Percentiles rank a stretch among this genome's conserved stretches.
phyloP scores from a whole-genome alignment of 1,140 invertebrate species.

The Halictus rubicundus region DNA sequence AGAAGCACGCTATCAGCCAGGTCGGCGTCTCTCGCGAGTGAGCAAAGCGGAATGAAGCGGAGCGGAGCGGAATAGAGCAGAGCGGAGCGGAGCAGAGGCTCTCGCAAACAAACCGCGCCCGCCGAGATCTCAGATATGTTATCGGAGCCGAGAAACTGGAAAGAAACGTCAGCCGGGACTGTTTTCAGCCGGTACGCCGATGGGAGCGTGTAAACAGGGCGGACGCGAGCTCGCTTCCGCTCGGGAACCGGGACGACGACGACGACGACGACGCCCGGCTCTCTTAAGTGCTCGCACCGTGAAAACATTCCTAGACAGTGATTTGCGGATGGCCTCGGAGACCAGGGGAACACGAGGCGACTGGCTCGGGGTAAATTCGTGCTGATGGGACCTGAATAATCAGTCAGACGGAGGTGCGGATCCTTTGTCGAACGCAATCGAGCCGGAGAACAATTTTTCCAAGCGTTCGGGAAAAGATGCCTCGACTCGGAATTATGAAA shows the following conservation, averaged over 20 bases:
- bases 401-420: background rate
- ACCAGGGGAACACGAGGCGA: background rate
- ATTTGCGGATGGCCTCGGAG: slow-evolving; percentile 8
- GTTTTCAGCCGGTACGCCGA: slow-evolving; percentile 7
- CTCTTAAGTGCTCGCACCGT: background rate
- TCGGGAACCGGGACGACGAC: background rate
- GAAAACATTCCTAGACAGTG: background rate
- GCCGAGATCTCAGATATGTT: slow-evolving; percentile 41
- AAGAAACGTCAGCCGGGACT: slow-evolving; percentile 32
- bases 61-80: background rate
- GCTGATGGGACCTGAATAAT: background rate
- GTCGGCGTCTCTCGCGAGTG: too few species aligned
- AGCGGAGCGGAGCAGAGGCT: background rate
- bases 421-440: too few species aligned
- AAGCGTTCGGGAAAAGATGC: too few species aligned
- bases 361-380: background rate
- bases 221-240: background rate
- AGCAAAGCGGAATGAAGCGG: background rate
- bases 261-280: background rate
- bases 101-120: slow-evolving; percentile 26
- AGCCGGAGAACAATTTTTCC: too few species aligned
- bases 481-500: too few species aligned
- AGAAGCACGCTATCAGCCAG: slow-evolving; percentile 21
- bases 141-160: slow-evolving; percentile 33
- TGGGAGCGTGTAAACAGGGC: slow-evolving; percentile 44